A percentile compares a stretch with the other conserved stretches of the same genome.
Conservation (phyloP, 2,888 invertebrate genomes). For the Lasioglossum oenotherae region DNA sequence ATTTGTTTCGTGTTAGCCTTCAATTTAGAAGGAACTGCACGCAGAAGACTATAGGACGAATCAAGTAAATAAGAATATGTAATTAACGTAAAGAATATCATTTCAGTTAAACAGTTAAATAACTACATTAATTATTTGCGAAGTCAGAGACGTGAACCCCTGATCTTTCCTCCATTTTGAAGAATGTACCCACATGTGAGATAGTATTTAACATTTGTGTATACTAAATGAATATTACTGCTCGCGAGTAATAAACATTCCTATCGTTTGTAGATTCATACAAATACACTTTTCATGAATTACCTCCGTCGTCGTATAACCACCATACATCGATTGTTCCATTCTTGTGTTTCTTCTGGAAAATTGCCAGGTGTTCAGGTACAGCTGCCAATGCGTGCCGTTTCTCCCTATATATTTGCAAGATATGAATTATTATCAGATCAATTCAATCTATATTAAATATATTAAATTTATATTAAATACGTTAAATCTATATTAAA, state of each 20-base stretch:
- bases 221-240: neutral
- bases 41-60: no score
- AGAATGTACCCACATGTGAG: no score
- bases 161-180: no score
- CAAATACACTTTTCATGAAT: slow-evolving; percentile 52
- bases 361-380: slow-evolving; percentile 89
- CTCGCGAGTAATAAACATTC: slow-evolving; percentile 9
- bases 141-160: no score
- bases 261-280: slow-evolving; percentile 23
- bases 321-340: slow-evolving; percentile 98
- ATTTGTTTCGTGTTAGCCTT: no score
- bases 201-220: neutral
- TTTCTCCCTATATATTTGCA: slow-evolving; percentile 69
- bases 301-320: slow-evolving; percentile 96
- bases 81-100: no score
- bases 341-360: slow-evolving; percentile 91
- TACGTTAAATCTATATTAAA: no score
- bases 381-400: slow-evolving; percentile 82
- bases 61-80: no score
- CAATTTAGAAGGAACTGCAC: no score
- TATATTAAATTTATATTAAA: no score
- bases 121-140: no score
- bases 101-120: no score
- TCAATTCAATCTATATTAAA: neutral
- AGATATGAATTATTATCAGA: neutral